These are phyloP conservation scores for Pollenia angustigena DNA, from an alignment of 2,888 invertebrate species.

Conservation along the genomic window DNA sequence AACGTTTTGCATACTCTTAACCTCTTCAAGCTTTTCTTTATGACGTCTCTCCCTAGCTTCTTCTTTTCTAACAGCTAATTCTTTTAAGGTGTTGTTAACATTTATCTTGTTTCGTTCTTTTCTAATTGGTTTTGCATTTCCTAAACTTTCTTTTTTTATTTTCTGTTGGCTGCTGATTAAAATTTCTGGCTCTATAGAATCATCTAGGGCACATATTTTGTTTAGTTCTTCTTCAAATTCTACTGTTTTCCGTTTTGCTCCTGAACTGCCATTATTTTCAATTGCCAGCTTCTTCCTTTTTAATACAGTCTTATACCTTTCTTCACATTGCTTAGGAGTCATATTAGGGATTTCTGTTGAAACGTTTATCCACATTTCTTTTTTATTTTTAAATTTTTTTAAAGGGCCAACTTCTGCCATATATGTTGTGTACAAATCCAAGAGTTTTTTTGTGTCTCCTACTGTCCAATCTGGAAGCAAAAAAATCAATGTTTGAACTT, in stretches of 20 bases:
- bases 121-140: no score
- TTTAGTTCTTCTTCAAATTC: conserved; percentile 46
- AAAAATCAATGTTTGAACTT: no score
- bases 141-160: background rate
- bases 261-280: conserved; percentile 20
- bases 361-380: conserved; percentile 53
- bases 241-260: conserved; percentile 25
- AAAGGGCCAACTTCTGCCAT: no score
- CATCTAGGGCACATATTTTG: background rate
- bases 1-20: no score
- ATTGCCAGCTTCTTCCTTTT: conserved; percentile 51
- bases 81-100: conserved; percentile 30
- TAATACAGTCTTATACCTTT: conserved; percentile 45
- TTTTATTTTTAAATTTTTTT: conserved; percentile 46
- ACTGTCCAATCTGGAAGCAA: no score
- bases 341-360: conserved; percentile 4
- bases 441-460: no score
- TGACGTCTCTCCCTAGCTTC: conserved; percentile 23
- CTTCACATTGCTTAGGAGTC: conserved; percentile 47
- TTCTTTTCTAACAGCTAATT: conserved; percentile 42
- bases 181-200: no score
- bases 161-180: no score
- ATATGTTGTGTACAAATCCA: no score
- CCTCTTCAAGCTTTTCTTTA: conserved; percentile 41
- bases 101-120: background rate